Conservation (phyloP, 2,797 vertebrate species). For the Zonotrichia albicollis region DNA sequence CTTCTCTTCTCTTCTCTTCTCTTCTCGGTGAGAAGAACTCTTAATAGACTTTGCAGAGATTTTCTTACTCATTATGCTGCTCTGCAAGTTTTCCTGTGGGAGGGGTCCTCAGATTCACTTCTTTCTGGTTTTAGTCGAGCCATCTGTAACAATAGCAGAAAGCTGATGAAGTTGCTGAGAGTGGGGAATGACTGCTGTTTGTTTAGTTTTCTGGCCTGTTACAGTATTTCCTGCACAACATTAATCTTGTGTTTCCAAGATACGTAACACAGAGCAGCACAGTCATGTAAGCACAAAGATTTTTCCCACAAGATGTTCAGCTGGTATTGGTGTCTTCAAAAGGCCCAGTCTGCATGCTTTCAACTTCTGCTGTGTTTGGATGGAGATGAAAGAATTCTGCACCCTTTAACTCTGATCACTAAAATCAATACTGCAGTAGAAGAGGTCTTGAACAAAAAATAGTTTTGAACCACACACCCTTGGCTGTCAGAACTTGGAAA, state of each 20-base stretch:
- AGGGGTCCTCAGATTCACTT: background rate
- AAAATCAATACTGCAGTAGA: background rate
- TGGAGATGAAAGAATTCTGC: background rate
- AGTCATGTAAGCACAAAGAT: background rate
- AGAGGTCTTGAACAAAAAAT: background rate
- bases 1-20: background rate
- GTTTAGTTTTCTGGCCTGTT: constrained; percentile 28
- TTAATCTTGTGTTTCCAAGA: constrained; percentile 23
- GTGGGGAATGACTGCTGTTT: constrained; percentile 22
- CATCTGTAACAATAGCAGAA: constrained; percentile 55
- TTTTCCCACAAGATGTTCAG: constrained; percentile 44
- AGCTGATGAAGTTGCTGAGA: constrained; percentile 16
- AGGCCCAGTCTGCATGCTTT: background rate
- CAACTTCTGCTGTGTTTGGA: background rate
- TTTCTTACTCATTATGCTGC: background rate
- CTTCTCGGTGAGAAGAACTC: background rate
- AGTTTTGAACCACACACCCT: background rate
- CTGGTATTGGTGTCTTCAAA: constrained; percentile 8
- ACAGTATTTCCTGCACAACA: constrained; percentile 24
- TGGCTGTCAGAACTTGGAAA: background rate
- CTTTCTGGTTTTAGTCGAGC: constrained; percentile 1
- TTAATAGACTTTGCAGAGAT: background rate
- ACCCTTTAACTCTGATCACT: background rate
- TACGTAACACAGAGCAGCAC: background rate
- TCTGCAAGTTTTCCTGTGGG: background rate